Base-by-base conservation (phyloP, 2,888 invertebrate species). In the Trichogramma dendrolimi region DNA sequence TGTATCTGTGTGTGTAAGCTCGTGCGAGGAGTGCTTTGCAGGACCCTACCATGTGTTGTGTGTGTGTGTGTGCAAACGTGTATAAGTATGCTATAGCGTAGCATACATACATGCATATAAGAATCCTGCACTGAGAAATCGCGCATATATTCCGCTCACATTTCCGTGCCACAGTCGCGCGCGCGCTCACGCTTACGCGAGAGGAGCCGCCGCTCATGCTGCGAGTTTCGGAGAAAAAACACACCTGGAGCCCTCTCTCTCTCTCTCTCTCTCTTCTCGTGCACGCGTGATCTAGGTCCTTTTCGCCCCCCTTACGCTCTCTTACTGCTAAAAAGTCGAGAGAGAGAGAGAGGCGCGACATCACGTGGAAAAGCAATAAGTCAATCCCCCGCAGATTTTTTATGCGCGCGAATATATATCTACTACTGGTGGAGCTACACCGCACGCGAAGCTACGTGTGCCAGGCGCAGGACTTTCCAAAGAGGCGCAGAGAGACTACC, bases 161-260 rank as follows among this genome's bases (percentile, higher is more conserved):
- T 11, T 27, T 11, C 14, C n/a, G n/a, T 50, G n/a, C 27, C 27
- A 38, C 50, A 42, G 41, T 57, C 44, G 41, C 57, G 50, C 11
- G 43, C 38, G 11, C 58, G 44, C 61, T 56, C 55, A 27, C 27
- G 27, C 27, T 27, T 27, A 27, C 3, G 27, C 27, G 27, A 27
- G 27, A 27, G 27, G 27, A 27, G 27, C 27, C 1, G 27, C 27
- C 27, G 27, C 27, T 39, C 46, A 55, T 63, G 63, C 58, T 64
- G 62, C 60, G 68, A 67, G 70, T 69, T 71, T 68, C 68, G 71
- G 72, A 72, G 69, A 69, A 68, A 68, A 66, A 68, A 68, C 66
- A 67, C 66, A 71, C 65, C 68, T 67, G 67, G 61, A 63, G 55
- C 61, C 67, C 62, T 62, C 63, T 63, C 64, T 11, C 65, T 67